Conservation (phyloP, 2,888 invertebrate genomes). For the Eupithecia centaureata region DNA sequence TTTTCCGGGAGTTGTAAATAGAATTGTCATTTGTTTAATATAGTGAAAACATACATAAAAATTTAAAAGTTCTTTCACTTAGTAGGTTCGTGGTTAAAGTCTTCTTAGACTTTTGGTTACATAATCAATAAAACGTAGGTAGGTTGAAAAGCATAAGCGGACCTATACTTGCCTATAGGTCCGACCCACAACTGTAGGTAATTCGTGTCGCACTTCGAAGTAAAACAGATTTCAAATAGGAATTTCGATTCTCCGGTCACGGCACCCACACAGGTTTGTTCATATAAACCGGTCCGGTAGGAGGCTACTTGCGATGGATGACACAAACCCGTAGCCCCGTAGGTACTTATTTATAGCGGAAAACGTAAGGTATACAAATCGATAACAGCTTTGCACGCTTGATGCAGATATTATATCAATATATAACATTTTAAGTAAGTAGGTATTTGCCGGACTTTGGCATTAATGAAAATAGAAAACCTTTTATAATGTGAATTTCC, state of each 20-base stretch:
- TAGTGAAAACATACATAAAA: not conserved
- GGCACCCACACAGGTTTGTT: slow-evolving; percentile 70
- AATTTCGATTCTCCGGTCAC: slow-evolving; percentile 65
- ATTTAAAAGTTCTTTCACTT: too few species aligned
- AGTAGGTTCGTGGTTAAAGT: not conserved
- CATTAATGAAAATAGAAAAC: not conserved
- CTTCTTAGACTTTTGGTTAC: slow-evolving; percentile 56
- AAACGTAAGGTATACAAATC: slow-evolving; percentile 75
- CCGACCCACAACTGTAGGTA: not conserved
- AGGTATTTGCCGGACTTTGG: not conserved
- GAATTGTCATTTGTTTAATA: too few species aligned
- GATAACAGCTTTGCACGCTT: slow-evolving; percentile 63
- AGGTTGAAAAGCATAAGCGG: too few species aligned
- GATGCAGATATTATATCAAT: not conserved
- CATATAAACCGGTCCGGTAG: slow-evolving; percentile 70
- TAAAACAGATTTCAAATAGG: slow-evolving; percentile 61
- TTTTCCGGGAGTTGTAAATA: too few species aligned
- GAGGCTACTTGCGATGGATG: slow-evolving; percentile 53
- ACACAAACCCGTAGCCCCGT: slow-evolving; percentile 72
- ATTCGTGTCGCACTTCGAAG: slow-evolving; percentile 27
- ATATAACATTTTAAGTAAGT: too few species aligned
- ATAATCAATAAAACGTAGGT: slow-evolving; percentile 58
- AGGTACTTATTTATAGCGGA: slow-evolving; percentile 75
- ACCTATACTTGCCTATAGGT: too few species aligned
- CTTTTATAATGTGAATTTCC: slow-evolving; percentile 40